Percentiles rank a stretch among this genome's conserved stretches.
These are phyloP conservation scores for Octonoba sinensis DNA, from an alignment of 2,888 invertebrate species.

Conservation along the genomic window DNA sequence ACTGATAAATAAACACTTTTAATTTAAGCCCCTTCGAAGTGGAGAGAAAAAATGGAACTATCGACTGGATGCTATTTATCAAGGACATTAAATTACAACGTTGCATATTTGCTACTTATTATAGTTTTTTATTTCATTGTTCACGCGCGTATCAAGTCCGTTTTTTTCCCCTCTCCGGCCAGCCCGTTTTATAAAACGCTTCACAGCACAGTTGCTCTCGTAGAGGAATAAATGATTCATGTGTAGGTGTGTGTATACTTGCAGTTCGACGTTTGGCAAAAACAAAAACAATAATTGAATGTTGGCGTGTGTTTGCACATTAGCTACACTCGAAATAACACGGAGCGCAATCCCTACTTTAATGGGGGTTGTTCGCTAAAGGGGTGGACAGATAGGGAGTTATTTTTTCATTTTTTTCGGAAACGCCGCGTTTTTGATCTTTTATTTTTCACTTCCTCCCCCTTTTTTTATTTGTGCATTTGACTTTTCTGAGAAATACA, in stretches of 20 bases:
- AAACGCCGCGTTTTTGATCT: constrained; percentile 49
- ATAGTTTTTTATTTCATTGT: constrained; percentile 61
- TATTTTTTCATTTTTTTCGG: constrained; percentile 17
- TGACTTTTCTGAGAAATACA: constrained; percentile 55
- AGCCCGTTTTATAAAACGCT: constrained; percentile 58
- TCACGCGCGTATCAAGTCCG: constrained; percentile 20
- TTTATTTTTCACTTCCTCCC: constrained; percentile 26
- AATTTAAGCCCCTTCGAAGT: constrained; percentile 31
- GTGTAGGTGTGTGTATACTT: constrained; percentile 61
- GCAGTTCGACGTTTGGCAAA: constrained; percentile 49
- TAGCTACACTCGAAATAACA: constrained; percentile 57
- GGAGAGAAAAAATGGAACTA: constrained; percentile 36
- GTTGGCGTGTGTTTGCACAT: constrained; percentile 63
- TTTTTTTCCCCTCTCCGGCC: constrained; percentile 5
- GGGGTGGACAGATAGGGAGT: constrained; percentile 8
- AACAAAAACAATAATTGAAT: constrained; percentile 63
- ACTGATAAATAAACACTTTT: constrained; percentile 60
- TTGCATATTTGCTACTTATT: constrained; percentile 59
- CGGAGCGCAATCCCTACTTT: constrained; percentile 23
- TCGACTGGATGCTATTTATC: constrained; percentile 57
- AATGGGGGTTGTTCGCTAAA: neutral
- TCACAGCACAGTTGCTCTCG: constrained; percentile 40
- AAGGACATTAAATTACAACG: constrained; percentile 62
- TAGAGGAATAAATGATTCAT: constrained; percentile 61
- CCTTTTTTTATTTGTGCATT: constrained; percentile 48